Conservation (phyloP, 2,113 vertebrate genomes). For the Phrynocephalus versicolor region DNA sequence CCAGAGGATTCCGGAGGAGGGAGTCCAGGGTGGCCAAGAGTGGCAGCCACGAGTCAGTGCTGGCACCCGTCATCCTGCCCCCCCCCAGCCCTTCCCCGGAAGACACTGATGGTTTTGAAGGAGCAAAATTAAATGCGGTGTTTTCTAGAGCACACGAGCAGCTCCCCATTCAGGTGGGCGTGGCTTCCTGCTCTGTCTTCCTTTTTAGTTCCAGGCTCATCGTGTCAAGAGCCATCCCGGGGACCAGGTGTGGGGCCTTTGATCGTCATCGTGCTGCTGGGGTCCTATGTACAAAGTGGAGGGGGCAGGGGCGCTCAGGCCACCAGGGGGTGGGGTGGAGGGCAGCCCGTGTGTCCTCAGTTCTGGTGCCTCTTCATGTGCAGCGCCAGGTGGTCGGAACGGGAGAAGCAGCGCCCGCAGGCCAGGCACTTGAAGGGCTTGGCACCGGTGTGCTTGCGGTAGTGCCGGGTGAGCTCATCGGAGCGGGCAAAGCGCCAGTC, state of each 20-base stretch:
- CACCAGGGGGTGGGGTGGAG: background rate
- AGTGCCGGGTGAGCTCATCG: constrained; percentile 87
- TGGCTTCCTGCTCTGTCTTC: background rate
- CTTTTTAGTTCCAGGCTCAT: constrained; percentile 7
- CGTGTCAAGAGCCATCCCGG: background rate
- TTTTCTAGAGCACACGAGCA: background rate
- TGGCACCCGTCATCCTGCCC: accelerated
- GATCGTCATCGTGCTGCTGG: background rate
- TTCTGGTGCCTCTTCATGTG: constrained; percentile 92
- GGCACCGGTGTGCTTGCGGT: constrained; percentile 87
- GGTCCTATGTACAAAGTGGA: constrained; percentile 33
- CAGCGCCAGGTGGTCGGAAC: constrained; percentile 88
- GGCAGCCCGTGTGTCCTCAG: constrained; percentile 47
- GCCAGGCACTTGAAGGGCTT: constrained; percentile 87
- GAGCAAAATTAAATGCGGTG: constrained; percentile 22
- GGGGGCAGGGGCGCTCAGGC: background rate
- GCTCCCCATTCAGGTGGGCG: background rate
- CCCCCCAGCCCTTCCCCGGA: background rate
- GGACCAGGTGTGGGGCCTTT: background rate
- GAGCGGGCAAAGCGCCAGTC: constrained; percentile 90
- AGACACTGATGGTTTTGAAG: background rate
- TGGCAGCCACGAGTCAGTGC: background rate
- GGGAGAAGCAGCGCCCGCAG: constrained; percentile 89
- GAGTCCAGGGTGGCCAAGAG: background rate
- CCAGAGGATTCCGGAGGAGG: background rate